Percentiles rank a stretch among this genome's conserved stretches.
Evolutionary conservation across 2,888 invertebrate genomes (phyloP).

Genomic region (Ecdyonurus torrentis): DNA sequence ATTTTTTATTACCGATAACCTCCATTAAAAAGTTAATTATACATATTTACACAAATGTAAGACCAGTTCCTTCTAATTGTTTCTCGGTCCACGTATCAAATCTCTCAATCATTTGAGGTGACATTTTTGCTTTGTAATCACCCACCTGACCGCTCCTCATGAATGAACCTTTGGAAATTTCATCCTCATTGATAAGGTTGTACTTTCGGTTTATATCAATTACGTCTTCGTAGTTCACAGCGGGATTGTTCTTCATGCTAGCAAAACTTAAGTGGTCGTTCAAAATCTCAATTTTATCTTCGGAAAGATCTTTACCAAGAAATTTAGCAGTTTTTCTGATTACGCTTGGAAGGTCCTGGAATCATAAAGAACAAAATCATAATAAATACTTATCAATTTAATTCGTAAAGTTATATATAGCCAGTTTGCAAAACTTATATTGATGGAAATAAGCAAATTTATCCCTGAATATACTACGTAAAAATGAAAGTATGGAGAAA

Average conservation of each 20-base stretch:
- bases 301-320: constrained; percentile 28
- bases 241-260: constrained; percentile 39
- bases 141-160: constrained; percentile 27
- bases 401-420: not conserved
- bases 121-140: constrained; percentile 29
- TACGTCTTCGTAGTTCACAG: constrained; percentile 34
- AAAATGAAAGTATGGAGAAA: too few species aligned
- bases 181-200: constrained; percentile 10
- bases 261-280: constrained; percentile 39
- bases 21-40: too few species aligned
- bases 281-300: constrained; percentile 28
- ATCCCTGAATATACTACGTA: too few species aligned
- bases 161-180: constrained; percentile 20
- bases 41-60: too few species aligned
- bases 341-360: constrained; percentile 31
- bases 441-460: too few species aligned
- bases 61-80: constrained; percentile 20
- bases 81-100: constrained; percentile 32
- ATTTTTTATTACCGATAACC: too few species aligned
- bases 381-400: too few species aligned
- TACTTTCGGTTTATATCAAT: constrained; percentile 22
- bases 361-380: too few species aligned
- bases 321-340: constrained; percentile 34
- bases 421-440: not conserved
- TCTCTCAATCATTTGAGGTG: constrained; percentile 22